Conservation (phyloP, 2,888 invertebrate genomes). For the Eueremaeus valkanovi region DNA sequence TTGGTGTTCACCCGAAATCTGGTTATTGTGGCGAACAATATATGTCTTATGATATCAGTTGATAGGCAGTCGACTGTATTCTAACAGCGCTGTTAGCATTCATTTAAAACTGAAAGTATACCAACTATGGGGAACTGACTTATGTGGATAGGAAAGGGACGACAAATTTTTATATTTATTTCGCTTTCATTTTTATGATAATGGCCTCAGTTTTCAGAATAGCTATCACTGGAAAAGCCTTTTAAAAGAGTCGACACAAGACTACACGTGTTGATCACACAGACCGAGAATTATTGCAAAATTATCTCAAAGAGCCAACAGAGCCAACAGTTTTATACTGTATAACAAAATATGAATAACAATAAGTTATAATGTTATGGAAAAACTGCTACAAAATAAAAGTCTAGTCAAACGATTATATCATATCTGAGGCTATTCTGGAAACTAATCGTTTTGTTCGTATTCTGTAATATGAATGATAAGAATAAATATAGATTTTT, state of each 20-base stretch:
- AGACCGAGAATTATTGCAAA: no score
- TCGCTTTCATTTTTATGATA: not conserved
- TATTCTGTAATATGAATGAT: not conserved
- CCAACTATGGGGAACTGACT: no score
- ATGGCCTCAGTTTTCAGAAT: not conserved
- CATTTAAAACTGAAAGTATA: conserved; percentile 6
- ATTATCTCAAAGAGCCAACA: not conserved
- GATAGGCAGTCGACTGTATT: not conserved
- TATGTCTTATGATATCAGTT: not conserved
- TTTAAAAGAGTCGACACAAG: not conserved
- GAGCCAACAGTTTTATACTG: not conserved
- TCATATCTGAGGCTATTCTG: not conserved
- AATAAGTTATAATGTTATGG: not conserved
- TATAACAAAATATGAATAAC: not conserved
- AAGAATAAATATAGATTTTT: not conserved
- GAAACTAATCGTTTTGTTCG: not conserved
- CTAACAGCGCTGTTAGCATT: not conserved
- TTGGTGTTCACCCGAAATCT: not conserved
- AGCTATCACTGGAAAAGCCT: not conserved
- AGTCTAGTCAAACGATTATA: not conserved
- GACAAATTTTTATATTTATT: not conserved
- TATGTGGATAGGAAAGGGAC: not conserved
- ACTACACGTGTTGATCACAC: not conserved
- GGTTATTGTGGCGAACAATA: not conserved
- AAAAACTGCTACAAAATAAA: not conserved